Evolutionary conservation across 2,113 vertebrate species (phyloP).

Genomic region (Mesitornis unicolor): DNA sequence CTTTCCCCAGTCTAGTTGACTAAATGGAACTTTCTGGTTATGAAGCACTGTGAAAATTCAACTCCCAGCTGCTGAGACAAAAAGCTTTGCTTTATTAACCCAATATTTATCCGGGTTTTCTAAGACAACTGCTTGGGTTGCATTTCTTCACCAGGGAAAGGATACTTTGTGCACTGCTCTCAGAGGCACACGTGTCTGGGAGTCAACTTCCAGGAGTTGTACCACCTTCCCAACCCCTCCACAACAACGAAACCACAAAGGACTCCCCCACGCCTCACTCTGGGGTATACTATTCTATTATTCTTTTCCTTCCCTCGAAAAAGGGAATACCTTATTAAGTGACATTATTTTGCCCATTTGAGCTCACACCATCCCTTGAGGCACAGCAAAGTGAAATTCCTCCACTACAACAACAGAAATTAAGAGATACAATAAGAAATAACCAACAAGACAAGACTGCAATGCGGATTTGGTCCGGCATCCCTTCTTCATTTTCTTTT

Average conservation of each 20-base stretch:
- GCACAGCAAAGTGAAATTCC: neutral
- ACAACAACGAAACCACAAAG: too few species aligned
- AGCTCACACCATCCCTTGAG: neutral
- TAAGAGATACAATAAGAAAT: neutral
- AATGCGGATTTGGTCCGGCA: neutral
- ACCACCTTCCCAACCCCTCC: neutral
- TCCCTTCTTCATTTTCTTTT: neutral
- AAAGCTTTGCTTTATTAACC: neutral
- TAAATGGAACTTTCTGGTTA: neutral
- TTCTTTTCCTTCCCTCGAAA: neutral
- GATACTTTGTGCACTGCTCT: neutral
- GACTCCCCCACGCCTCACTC: neutral
- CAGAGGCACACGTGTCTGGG: accelerated
- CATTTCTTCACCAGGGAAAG: neutral
- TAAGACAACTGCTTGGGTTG: too few species aligned
- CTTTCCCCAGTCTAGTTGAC: neutral
- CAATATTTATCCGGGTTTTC: neutral
- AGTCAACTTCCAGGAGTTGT: neutral
- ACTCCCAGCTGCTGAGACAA: neutral
- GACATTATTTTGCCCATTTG: neutral
- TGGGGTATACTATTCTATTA: neutral
- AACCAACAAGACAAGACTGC: too few species aligned
- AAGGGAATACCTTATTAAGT: neutral
- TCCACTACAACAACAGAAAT: neutral
- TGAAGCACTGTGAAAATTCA: neutral